Evolutionary conservation across 2,888 invertebrate species (phyloP).

Genomic region (Eutolmus rufibarbis): DNA sequence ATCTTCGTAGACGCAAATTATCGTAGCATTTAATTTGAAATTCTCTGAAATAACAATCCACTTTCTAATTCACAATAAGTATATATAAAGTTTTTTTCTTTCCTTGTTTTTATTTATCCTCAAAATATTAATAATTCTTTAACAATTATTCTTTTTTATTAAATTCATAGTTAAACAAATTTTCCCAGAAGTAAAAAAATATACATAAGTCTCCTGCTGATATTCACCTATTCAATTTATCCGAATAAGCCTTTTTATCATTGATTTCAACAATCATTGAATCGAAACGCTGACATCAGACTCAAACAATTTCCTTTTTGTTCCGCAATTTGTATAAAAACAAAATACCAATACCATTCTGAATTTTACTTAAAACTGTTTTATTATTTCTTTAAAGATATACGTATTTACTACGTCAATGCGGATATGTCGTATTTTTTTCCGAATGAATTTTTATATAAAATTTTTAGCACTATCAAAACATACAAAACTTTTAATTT

Average conservation of each 20-base stretch:
- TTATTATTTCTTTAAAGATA: not conserved
- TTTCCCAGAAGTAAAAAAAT: not conserved
- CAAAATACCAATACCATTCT: not conserved
- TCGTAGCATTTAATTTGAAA: not conserved
- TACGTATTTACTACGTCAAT: not conserved
- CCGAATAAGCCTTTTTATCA: not conserved
- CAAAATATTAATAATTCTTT: not conserved
- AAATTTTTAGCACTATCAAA: slow-evolving; percentile 21
- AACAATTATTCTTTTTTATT: not conserved
- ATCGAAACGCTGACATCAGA: not conserved
- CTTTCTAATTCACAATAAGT: not conserved
- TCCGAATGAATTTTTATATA: slow-evolving; percentile 1
- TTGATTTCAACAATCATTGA: not conserved
- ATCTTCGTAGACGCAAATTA: not conserved
- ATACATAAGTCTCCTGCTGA: not conserved
- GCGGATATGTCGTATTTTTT: not conserved
- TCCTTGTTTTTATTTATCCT: not conserved
- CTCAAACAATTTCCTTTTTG: not conserved
- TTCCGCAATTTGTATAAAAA: not conserved
- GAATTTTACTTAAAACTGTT: not conserved
- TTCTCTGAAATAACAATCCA: not conserved
- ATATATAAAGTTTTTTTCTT: not conserved
- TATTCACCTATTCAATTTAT: not conserved
- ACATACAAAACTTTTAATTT: slow-evolving; percentile 20
- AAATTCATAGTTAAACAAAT: not conserved